phyloP scores from a whole-genome alignment of 2,113 vertebrate species.

The Bubo blakistoni region DNA sequence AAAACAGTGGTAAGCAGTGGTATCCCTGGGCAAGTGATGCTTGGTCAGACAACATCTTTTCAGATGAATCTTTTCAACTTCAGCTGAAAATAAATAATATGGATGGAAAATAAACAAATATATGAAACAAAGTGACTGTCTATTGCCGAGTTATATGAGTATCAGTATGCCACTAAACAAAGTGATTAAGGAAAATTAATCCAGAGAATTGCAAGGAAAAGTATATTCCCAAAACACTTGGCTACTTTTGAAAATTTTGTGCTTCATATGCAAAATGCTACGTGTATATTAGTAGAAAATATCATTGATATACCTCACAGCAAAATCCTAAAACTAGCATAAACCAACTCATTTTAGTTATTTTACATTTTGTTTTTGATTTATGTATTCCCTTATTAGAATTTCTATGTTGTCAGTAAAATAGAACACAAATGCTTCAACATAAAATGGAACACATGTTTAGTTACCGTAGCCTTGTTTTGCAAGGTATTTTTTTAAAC shows the following conservation, averaged over 20 bases:
- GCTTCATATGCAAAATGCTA: neutral
- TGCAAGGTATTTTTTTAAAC: neutral
- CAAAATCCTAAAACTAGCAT: neutral
- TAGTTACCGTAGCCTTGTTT: neutral
- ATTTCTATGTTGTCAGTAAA: neutral
- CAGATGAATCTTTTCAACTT: neutral
- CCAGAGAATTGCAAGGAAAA: neutral
- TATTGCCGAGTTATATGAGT: neutral
- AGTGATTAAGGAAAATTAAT: neutral
- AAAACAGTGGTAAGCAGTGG: neutral
- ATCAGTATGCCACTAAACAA: neutral
- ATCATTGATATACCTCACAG: neutral
- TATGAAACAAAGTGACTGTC: neutral
- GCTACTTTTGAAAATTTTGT: neutral
- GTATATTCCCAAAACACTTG: neutral
- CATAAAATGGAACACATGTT: neutral
- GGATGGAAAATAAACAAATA: neutral
- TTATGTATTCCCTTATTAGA: neutral
- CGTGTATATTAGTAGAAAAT: neutral
- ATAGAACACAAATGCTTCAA: neutral
- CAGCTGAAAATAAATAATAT: neutral
- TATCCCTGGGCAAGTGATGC: neutral
- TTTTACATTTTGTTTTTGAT: neutral
- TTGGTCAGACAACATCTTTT: neutral
- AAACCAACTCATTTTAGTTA: neutral